phyloP scores from a whole-genome alignment of 2,888 invertebrate species.

The Ischnus inquisitorius region DNA sequence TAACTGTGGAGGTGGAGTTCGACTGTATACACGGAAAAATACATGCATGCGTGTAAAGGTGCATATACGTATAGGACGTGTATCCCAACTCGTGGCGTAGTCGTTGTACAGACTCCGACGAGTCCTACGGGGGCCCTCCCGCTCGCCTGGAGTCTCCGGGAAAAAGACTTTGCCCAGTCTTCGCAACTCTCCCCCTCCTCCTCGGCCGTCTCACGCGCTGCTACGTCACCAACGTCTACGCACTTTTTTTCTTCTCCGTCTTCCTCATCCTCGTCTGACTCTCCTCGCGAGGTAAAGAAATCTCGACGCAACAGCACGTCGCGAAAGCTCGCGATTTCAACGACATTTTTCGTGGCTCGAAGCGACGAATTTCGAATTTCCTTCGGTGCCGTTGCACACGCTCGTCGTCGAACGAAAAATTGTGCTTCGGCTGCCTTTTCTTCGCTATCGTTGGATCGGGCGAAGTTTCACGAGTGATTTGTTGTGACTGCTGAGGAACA shows the following conservation, averaged over 20 bases:
- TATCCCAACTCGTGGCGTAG: slow-evolving; percentile 35
- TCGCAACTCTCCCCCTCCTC: slow-evolving; percentile 11
- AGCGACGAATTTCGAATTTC: background rate
- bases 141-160: slow-evolving; percentile 43
- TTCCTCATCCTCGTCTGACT: background rate
- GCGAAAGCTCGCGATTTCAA: slow-evolving; percentile 4
- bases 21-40: slow-evolving; percentile 8
- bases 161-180: slow-evolving; percentile 51
- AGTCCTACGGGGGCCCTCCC: slow-evolving; percentile 53
- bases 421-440: background rate
- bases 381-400: background rate
- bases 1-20: slow-evolving; percentile 1
- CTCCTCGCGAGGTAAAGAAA: slow-evolving; percentile 46
- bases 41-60: background rate
- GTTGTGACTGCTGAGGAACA: too few relatives aligned
- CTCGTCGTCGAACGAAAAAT: background rate
- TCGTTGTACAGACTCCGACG: slow-evolving; percentile 56
- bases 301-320: slow-evolving; percentile 25
- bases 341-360: background rate
- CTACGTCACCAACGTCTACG: slow-evolving; percentile 22
- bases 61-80: background rate
- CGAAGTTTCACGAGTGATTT: too few relatives aligned
- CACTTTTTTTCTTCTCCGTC: background rate
- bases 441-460: too few relatives aligned
- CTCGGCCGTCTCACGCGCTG: slow-evolving; percentile 27